Conservation (phyloP, 2,888 invertebrate species). For the Odontocerum albicorne region DNA sequence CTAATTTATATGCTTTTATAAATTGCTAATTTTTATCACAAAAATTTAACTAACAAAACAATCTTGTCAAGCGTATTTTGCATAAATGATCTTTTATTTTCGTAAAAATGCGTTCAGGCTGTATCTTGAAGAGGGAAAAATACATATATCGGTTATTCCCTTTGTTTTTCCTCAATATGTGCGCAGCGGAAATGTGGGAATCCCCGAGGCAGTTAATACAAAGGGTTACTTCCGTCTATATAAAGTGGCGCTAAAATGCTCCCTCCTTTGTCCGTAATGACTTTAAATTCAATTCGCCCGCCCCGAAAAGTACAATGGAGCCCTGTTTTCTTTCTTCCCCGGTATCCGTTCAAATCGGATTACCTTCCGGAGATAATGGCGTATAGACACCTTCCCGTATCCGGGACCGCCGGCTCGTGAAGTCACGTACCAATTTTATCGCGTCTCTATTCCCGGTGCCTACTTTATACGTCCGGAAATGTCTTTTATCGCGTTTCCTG, state of each 20-base stretch:
- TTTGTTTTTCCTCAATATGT: no score
- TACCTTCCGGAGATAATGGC: slow-evolving; percentile 28
- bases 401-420: slow-evolving; percentile 23
- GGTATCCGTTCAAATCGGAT: slow-evolving; percentile 34
- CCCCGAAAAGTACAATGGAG: slow-evolving; percentile 6
- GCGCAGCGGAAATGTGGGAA: no score
- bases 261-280: slow-evolving; percentile 15
- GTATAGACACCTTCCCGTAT: slow-evolving; percentile 24
- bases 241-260: not conserved
- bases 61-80: no score
- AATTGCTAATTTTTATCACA: no score
- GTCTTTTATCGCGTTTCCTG: slow-evolving; percentile 34
- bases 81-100: no score
- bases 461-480: slow-evolving; percentile 25
- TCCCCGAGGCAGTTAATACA: slow-evolving; percentile 9
- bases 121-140: no score
- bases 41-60: no score
- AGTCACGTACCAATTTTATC: slow-evolving; percentile 36
- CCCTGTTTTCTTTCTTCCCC: slow-evolving; percentile 17
- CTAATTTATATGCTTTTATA: no score
- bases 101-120: no score
- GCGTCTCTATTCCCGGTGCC: slow-evolving; percentile 31
- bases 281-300: slow-evolving; percentile 20
- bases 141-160: no score
- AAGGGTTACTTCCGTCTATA: not conserved